phyloP scores from a whole-genome alignment of 2,113 vertebrate genomes.

The human (Homo sapiens) region GRCh38 chr5:39943001-39943500 shows the following conservation, averaged over 20 bases:
- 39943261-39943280: neutral
- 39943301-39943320: neutral
- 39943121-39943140: neutral
- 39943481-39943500: neutral
- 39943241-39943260: accelerated
- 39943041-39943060: neutral
- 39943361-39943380: neutral
- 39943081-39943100: neutral
- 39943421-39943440: neutral
- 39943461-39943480: neutral
- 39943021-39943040: neutral
- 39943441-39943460: neutral
- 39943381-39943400: neutral
- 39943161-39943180: neutral
- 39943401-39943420: neutral
- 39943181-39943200: neutral
- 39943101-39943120: neutral
- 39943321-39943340: neutral
- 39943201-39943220: neutral
- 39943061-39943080: neutral
- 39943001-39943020: neutral
- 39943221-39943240: too few species aligned
- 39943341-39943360: neutral
- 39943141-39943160: neutral
- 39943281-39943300: neutral